Evolutionary conservation across 2,797 vertebrate species (phyloP).

Genomic region (Crenuchus spilurus): DNA sequence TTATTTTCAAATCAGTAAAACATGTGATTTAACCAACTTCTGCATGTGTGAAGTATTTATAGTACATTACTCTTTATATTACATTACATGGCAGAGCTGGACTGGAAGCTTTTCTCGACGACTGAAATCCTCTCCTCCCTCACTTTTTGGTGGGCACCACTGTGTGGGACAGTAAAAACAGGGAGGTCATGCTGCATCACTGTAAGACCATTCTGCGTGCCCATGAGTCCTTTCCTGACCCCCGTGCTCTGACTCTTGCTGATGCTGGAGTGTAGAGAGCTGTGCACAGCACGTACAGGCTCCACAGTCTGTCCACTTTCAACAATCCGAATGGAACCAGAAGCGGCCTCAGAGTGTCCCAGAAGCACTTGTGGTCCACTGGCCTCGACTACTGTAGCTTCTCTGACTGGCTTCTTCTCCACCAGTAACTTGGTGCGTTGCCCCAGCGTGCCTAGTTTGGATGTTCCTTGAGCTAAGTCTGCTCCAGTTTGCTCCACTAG

Average conservation of each 20-base stretch:
- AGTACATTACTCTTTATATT: background rate
- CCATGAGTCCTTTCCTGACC: constrained; percentile 4
- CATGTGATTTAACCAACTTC: no score
- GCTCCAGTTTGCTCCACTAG: constrained; percentile 53
- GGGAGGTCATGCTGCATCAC: background rate
- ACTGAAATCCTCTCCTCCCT: constrained; percentile 70
- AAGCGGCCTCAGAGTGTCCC: constrained; percentile 36
- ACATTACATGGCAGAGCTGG: constrained; percentile 56
- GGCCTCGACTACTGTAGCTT: constrained; percentile 27
- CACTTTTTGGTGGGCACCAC: constrained; percentile 64
- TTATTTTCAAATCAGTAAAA: no score
- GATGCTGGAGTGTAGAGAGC: background rate
- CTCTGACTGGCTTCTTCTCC: constrained; percentile 34
- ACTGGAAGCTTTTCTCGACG: constrained; percentile 67
- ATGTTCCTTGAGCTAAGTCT: constrained; percentile 36
- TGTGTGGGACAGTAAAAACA: constrained; percentile 37
- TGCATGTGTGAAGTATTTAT: background rate
- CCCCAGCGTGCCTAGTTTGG: constrained; percentile 61
- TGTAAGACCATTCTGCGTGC: background rate
- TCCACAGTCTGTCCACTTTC: constrained; percentile 17
- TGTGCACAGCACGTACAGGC: background rate
- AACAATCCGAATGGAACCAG: background rate
- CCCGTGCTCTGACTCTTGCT: constrained; percentile 46
- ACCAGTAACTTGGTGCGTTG: constrained; percentile 63
- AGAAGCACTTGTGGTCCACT: constrained; percentile 47